Base-by-base conservation (phyloP, 2,113 vertebrate genomes). In the Notechis scutatus region DNA sequence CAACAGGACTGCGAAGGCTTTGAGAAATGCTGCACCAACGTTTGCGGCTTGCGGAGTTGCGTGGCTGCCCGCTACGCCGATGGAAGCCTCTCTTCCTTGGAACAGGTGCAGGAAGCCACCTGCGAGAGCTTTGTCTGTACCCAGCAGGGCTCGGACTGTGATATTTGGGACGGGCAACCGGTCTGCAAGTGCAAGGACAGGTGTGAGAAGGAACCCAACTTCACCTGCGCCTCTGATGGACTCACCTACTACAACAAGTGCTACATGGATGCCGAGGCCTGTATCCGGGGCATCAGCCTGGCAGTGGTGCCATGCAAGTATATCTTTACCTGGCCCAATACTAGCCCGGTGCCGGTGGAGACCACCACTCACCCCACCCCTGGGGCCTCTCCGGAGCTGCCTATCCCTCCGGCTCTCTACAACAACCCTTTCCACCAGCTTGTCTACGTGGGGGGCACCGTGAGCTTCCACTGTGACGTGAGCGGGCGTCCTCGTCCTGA, bases 231-330 rank as follows among this genome's bases (percentile, higher is more conserved):
- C 45, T 99, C 99, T 0, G 99, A 99, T 0, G 99, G 99, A 74
- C 98, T 99, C 96, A 99, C 99, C 10, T 99, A 99, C 96, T 99
- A 99, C 96, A 99, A 99, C 97, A 98, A 97, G 94, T 99, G 99
- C 98, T 99, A 99, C 97, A 99, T 99, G 99, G 99, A 99, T 0
- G 99, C 98, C 0, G 99, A 99, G 96, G 99, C 99, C 3, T 99
- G 99, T 93, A 97, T 98, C 89, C 98, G 98, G 0, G 99, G 99
- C 4, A 98, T 98, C 90, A 98, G 96, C 18, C 96, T 99, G 90
- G 98, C 97, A 0, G 98, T 98, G 9, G 98, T 99, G 47, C 97
- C 98, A 56, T 99, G 99, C 96, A 98, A 99, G 74, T 99, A 99
- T 86, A 98, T 99, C 95, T 98, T 99, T 34, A 97, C 98, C 29